Percentiles rank a stretch among this genome's conserved stretches.
Conservation (phyloP, 1,140 invertebrate genomes). For the Phortica variegata region DNA sequence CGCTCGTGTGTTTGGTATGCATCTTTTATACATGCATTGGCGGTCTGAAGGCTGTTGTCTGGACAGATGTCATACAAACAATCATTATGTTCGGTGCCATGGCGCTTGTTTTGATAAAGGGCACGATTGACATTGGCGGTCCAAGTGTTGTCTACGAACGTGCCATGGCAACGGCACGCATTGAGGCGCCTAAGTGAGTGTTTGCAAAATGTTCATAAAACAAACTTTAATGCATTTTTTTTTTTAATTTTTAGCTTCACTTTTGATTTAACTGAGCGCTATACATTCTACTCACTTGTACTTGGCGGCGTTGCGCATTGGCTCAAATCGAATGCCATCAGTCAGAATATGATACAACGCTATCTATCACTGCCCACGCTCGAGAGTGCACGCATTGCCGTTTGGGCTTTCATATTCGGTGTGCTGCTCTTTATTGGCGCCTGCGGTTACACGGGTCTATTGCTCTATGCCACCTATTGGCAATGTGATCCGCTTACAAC, state of each 20-base stretch:
- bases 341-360: constrained; percentile 80
- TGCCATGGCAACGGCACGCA: constrained; percentile 70
- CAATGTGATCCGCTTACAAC: constrained; percentile 83
- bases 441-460: constrained; percentile 75
- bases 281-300: constrained; percentile 74
- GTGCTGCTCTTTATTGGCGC: constrained; percentile 64
- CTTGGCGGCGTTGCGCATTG: constrained; percentile 81
- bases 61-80: constrained; percentile 90
- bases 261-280: constrained; percentile 68
- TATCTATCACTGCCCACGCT: constrained; percentile 73
- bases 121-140: constrained; percentile 77
- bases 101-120: constrained; percentile 76
- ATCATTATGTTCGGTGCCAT: constrained; percentile 83
- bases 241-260: constrained; percentile 61
- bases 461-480: constrained; percentile 82
- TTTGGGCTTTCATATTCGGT: constrained; percentile 73
- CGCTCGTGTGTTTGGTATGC: constrained; percentile 83
- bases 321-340: constrained; percentile 77
- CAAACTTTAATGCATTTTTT: background rate
- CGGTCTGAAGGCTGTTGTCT: constrained; percentile 89
- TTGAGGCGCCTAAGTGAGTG: constrained; percentile 74
- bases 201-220: too few relatives aligned
- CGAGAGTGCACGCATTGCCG: constrained; percentile 68
- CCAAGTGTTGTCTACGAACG: constrained; percentile 67
- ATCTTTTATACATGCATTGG: constrained; percentile 92